Conservation (phyloP, 64 coral and sea anemone species). For the Actinia tenebrosa region DNA sequence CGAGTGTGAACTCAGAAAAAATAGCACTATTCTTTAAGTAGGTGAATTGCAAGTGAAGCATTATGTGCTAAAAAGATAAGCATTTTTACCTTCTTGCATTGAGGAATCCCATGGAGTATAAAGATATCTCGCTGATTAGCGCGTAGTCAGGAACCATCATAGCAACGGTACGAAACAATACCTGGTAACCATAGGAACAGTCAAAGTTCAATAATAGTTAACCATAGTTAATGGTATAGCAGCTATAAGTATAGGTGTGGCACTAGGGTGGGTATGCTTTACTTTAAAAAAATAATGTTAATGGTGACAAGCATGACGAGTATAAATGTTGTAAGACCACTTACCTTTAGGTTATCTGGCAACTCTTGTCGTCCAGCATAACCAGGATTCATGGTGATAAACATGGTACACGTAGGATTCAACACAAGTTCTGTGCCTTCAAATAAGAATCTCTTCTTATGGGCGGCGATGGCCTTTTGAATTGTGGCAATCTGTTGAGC, state of each 20-base stretch:
- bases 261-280: too few relatives aligned
- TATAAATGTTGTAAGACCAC: background rate
- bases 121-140: slow-evolving; percentile 92
- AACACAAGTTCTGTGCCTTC: slow-evolving; percentile 98
- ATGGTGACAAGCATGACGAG: too few relatives aligned
- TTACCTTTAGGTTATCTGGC: slow-evolving; percentile 97
- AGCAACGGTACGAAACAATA: slow-evolving; percentile 92
- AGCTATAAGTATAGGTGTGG: too few relatives aligned
- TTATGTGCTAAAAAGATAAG: too few relatives aligned
- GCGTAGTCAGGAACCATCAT: slow-evolving; percentile 99
- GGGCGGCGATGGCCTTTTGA: slow-evolving; percentile 92
- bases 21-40: background rate
- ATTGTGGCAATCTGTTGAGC: slow-evolving; percentile 98
- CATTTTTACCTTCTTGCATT: slow-evolving; percentile 81
- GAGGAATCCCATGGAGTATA: slow-evolving; percentile 98
- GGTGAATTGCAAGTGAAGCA: background rate
- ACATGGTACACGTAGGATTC: slow-evolving; percentile 99
- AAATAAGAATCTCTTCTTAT: slow-evolving; percentile 80
- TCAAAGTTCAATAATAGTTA: too few relatives aligned
- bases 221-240: too few relatives aligned
- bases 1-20: too few relatives aligned
- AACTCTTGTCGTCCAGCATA: slow-evolving; percentile 96
- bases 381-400: slow-evolving; percentile 98
- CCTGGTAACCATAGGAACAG: slow-evolving; percentile 23
- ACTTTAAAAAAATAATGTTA: too few relatives aligned